Conservation (phyloP, 2,797 vertebrate species). For the Morus bassanus region DNA sequence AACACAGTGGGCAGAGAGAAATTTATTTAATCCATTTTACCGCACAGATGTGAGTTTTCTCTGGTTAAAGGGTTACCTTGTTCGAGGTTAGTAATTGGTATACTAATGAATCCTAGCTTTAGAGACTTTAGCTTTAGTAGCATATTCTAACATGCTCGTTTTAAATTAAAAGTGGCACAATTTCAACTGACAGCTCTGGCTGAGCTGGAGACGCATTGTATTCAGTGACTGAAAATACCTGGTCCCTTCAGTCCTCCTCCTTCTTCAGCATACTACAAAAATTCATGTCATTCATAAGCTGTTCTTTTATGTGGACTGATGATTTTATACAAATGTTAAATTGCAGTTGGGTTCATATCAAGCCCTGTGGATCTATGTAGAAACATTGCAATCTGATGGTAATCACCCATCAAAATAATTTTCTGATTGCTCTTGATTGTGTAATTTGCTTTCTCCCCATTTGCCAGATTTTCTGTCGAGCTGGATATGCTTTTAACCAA, state of each 20-base stretch:
- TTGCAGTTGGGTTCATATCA: background rate
- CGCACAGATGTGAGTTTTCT: background rate
- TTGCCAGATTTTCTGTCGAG: slow-evolving; percentile 17
- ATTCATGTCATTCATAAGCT: background rate
- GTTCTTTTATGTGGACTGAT: background rate
- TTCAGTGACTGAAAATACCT: background rate
- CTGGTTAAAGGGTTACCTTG: background rate
- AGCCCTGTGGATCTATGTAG: background rate
- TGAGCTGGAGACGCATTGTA: background rate
- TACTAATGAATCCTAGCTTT: background rate
- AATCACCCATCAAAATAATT: slow-evolving; percentile 25
- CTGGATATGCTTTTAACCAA: slow-evolving; percentile 13
- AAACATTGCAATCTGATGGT: slow-evolving; percentile 12
- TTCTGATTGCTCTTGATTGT: slow-evolving; percentile 7
- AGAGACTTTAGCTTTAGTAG: background rate
- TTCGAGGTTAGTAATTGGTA: background rate
- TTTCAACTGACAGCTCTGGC: background rate
- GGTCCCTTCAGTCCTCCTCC: background rate
- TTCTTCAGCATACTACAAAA: background rate
- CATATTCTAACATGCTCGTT: background rate
- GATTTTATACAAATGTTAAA: slow-evolving; percentile 15
- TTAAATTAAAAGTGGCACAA: background rate
- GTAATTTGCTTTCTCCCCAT: slow-evolving; percentile 1
- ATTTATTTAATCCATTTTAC: background rate
- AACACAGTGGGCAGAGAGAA: background rate